phyloP scores from a whole-genome alignment of 2,888 invertebrate species.

The Ecliptopera silaceata region DNA sequence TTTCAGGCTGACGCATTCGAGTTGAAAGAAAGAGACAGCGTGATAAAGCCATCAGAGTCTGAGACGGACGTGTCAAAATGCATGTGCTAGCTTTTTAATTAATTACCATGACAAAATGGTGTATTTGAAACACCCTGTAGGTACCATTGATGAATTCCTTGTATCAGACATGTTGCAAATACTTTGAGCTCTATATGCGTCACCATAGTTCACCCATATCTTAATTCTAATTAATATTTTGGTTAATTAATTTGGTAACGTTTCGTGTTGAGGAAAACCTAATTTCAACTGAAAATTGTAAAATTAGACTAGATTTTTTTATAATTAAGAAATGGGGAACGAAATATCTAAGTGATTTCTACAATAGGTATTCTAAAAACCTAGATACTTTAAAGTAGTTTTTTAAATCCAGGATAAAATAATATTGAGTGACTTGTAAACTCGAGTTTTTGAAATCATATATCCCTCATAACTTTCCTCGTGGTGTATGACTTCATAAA shows the following conservation, averaged over 20 bases:
- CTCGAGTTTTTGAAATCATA: background rate
- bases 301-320: too few species aligned
- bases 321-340: background rate
- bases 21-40: conserved; percentile 73
- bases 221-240: conserved; percentile 4
- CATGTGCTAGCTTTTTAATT: conserved; percentile 61
- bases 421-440: background rate
- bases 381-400: conserved; percentile 2
- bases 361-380: background rate
- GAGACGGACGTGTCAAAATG: conserved; percentile 78
- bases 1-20: conserved; percentile 80
- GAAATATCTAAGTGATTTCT: background rate
- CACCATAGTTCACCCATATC: background rate
- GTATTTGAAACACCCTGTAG: conserved; percentile 13
- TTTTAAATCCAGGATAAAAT: background rate
- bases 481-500: background rate
- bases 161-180: conserved; percentile 4
- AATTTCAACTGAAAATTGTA: too few species aligned
- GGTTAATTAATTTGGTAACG: background rate
- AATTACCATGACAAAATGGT: background rate
- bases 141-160: background rate
- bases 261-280: too few species aligned
- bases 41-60: conserved; percentile 76
- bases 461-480: background rate
- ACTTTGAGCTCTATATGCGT: conserved; percentile 3